Percentiles rank a stretch among this genome's conserved stretches.
Conservation (phyloP, 2,888 invertebrate species). For the Microdon myrmicae region DNA sequence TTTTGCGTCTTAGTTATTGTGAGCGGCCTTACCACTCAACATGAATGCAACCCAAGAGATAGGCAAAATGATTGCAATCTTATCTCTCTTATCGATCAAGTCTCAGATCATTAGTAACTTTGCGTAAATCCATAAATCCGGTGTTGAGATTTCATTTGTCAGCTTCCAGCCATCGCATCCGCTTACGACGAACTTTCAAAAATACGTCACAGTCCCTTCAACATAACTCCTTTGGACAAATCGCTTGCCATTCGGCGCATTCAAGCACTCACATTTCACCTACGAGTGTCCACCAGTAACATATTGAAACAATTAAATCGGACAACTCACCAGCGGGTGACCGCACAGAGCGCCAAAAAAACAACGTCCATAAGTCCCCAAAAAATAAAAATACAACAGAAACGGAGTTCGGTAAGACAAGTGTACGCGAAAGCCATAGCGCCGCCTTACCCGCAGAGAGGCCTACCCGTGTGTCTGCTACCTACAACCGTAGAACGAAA, state of each 20-base stretch:
- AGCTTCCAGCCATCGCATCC: too few relatives aligned
- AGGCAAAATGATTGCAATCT: too few relatives aligned
- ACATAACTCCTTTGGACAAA: too few relatives aligned
- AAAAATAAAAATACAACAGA: conserved; percentile 9
- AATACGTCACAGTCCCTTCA: too few relatives aligned
- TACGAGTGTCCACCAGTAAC: conserved; percentile 27
- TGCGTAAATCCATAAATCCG: too few relatives aligned
- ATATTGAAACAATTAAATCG: conserved; percentile 46
- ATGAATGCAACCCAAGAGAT: too few relatives aligned
- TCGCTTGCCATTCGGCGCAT: conserved; percentile 39
- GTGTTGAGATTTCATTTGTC: too few relatives aligned
- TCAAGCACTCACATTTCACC: conserved; percentile 47
- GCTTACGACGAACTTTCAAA: too few relatives aligned
- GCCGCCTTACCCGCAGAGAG: not conserved
- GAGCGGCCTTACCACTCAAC: too few relatives aligned
- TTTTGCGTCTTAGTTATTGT: too few relatives aligned
- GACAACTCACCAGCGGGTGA: conserved; percentile 38
- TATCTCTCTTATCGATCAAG: too few relatives aligned
- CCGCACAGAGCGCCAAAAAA: conserved; percentile 11
- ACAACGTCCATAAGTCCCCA: not conserved
- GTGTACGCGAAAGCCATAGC: conserved; percentile 13
- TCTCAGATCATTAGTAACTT: too few relatives aligned
- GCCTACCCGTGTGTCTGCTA: not conserved
- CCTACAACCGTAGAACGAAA: conserved; percentile 14
- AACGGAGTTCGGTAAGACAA: conserved; percentile 25